Base-by-base conservation (phyloP, 2,113 vertebrate species). In the Pygoscelis antarcticus region DNA sequence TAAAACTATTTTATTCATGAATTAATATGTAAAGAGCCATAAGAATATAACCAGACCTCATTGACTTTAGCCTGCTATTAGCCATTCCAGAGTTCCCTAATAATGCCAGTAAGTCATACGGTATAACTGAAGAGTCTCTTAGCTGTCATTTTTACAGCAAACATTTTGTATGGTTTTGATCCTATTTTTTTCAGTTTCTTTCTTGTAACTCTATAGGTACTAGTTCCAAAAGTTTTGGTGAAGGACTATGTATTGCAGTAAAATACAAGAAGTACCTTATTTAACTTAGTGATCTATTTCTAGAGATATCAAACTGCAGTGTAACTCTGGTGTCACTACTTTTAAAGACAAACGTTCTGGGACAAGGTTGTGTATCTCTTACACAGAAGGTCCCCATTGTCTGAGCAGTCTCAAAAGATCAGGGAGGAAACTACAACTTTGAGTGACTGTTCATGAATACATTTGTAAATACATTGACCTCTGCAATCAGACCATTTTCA, bases 1-100 rank as follows among this genome's bases (percentile, higher is more conserved):
- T 86, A 93, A 93, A 86, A 89, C 52, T 82, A 47, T 74, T 89
- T 87, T 74, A 87, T 86, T 91, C 12, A 65, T 81, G 51, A 75
- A 11, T 91, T 86, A 64, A 75, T 84, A 62, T 40, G 55, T 84
- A 84, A 91, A 76, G 16, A 91, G 27, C 17, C 61, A 69, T 78
- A 91, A 81, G 52, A 87, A 61, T 51, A 82, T 80, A 94, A 65
- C 14, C 21, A 96, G 82, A 87, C 21, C 29, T 90, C 60, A 91
- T 42, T 91, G 86, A 84, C 71, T 91, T 93, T 93, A 76, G 44
- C 66, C 30, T 71, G 46, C 47, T 87, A 89, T 89, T 77, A 94
- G 49, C 47, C 57, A 57, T 74, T 83, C 36, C 44, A 83, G 69
- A 77, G 49, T 70, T 87, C 68, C 81, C 32, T 87, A 84, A 71